These are phyloP conservation scores for Salticus scenicus DNA, from an alignment of 2,888 invertebrate species.

Conservation along the genomic window DNA sequence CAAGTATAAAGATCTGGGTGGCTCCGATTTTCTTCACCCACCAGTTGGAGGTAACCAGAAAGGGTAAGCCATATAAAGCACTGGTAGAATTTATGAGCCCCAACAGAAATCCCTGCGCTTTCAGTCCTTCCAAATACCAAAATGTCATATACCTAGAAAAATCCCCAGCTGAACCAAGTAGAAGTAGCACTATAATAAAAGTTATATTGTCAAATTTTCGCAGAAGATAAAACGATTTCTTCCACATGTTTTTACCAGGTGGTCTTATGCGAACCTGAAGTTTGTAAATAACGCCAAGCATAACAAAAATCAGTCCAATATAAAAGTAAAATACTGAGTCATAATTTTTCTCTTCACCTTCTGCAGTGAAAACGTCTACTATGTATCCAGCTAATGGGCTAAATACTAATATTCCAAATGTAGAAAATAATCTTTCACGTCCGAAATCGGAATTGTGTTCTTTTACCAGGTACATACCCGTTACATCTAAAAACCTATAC, in stretches of 20 bases:
- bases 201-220: conserved; percentile 86
- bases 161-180: conserved; percentile 90
- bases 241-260: conserved; percentile 85
- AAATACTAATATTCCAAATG: conserved; percentile 75
- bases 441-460: conserved; percentile 80
- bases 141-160: conserved; percentile 92
- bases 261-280: conserved; percentile 86
- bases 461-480: conserved; percentile 89
- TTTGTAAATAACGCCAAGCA: conserved; percentile 82
- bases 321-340: conserved; percentile 89
- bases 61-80: conserved; percentile 87
- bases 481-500: conserved; percentile 91
- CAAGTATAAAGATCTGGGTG: conserved; percentile 87
- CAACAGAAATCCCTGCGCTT: conserved; percentile 87
- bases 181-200: conserved; percentile 87
- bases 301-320: conserved; percentile 83
- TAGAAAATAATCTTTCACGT: conserved; percentile 76
- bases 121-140: conserved; percentile 85
- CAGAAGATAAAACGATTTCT: conserved; percentile 84
- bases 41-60: conserved; percentile 87
- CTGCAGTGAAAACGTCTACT: conserved; percentile 65
- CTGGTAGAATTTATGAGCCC: conserved; percentile 90
- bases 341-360: conserved; percentile 82
- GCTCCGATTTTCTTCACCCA: conserved; percentile 88
- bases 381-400: conserved; percentile 73